A percentile compares a stretch with the other conserved stretches of the same genome.
Conservation (phyloP, 2,113 vertebrate species). For the Hassar affinis region DNA sequence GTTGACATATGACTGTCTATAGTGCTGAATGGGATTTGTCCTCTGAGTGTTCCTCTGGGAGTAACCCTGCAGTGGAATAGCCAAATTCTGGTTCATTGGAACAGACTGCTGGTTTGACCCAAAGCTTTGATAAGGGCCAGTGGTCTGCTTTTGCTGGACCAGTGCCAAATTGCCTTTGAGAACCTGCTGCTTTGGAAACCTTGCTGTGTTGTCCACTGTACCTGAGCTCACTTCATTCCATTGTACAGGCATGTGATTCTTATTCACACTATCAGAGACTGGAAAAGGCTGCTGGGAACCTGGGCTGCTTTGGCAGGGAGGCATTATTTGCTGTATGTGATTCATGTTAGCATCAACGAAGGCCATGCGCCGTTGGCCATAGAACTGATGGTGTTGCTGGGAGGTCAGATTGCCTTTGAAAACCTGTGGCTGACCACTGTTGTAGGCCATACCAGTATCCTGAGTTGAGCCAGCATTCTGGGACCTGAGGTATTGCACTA, state of each 20-base stretch:
- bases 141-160: slow-evolving; percentile 84
- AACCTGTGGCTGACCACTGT: slow-evolving; percentile 68
- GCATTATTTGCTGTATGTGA: slow-evolving; percentile 65
- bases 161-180: slow-evolving; percentile 78
- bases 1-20: slow-evolving; percentile 69
- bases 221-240: slow-evolving; percentile 99
- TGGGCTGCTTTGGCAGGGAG: slow-evolving; percentile 73
- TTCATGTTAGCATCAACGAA: slow-evolving; percentile 71
- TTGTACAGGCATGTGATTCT: slow-evolving; percentile 94
- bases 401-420: slow-evolving; percentile 72
- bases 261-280: slow-evolving; percentile 72
- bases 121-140: slow-evolving; percentile 77
- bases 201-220: slow-evolving; percentile 79
- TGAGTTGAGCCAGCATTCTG: slow-evolving; percentile 69
- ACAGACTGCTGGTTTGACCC: slow-evolving; percentile 74
- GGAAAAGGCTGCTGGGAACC: slow-evolving; percentile 64
- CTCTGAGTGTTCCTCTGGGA: slow-evolving; percentile 70
- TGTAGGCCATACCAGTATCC: slow-evolving; percentile 62
- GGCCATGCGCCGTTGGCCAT: slow-evolving; percentile 76
- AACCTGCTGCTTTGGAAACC: slow-evolving; percentile 75
- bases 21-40: slow-evolving; percentile 72
- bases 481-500: slow-evolving; percentile 91
- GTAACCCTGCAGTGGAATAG: slow-evolving; percentile 71
- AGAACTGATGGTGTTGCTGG: slow-evolving; percentile 69
- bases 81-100: slow-evolving; percentile 72